Evolutionary conservation across 2,888 invertebrate genomes (phyloP), one percentile per base, ranked within the genome.

Genomic region (Caradrina clavipalpis): DNA sequence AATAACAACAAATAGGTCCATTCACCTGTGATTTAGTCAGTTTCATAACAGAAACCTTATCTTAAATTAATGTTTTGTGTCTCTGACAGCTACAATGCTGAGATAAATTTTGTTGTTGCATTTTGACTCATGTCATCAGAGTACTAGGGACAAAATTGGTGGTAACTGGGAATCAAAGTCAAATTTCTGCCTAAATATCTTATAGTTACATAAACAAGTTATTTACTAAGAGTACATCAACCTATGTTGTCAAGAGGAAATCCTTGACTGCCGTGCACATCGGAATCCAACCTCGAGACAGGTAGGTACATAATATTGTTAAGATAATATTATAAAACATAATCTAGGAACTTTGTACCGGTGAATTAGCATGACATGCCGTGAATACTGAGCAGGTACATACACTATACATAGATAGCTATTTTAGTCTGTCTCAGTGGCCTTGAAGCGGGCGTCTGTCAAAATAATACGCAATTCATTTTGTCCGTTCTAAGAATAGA

Each of bases 291-390:
- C 60, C 57, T 73, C n/a, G 31, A 69, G 1, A 66, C 58, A 35
- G 11, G 1, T 49, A 2, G 2, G 13, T 42, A 35, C 15, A 21
- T 22, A 42, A 19, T 22, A 26, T 5, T 58, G 15, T 21, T 61
- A 21, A 31, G 19, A 47, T 54, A 50, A 64, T 47, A 69, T 49
- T 64, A 35, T 22, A 21, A 19, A 26, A 17, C 26, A 11, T 47
- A 49, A 22, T 49, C 11, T 70, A 42, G 19, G n/a, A 22, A 21
- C 49, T 13, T 45, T 47, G 42, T 19, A 53, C 50, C 57, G 26
- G 11, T 57, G 21, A 62, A 74, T 79, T 71, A 65, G 42, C 64
- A 72, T 79, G 61, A 39, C 31, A 17, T 79, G 64, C 69, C 67
- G 70, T 67, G 54, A 69, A 6, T 19, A 26, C 22, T 67, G 49